phyloP scores from a whole-genome alignment of 2,888 invertebrate species.

The Salpingus planirostris region DNA sequence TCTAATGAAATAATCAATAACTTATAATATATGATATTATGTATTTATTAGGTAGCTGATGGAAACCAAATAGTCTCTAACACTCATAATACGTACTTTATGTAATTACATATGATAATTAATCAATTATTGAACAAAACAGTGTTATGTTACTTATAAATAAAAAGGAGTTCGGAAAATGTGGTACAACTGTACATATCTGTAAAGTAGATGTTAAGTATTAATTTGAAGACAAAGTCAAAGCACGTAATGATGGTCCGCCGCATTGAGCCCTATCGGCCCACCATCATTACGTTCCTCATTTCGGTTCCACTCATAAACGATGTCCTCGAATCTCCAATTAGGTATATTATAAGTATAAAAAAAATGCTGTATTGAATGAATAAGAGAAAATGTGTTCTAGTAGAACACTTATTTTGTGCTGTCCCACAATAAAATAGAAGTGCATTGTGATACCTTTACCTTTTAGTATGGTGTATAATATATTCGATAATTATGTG shows the following conservation, averaged over 20 bases:
- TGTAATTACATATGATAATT: too few relatives aligned
- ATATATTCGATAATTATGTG: background rate
- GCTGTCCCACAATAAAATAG: constrained; percentile 11
- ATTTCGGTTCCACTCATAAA: too few relatives aligned
- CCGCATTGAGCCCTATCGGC: constrained; percentile 23
- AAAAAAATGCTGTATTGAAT: background rate
- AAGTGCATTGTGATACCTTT: constrained; percentile 15
- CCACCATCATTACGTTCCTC: constrained; percentile 8
- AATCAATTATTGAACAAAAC: constrained; percentile 1
- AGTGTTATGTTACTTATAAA: constrained; percentile 8
- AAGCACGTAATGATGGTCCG: constrained; percentile 13
- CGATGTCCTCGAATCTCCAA: background rate
- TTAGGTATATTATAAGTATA: background rate
- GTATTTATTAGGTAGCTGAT: too few relatives aligned
- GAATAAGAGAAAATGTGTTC: background rate
- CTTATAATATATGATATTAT: too few relatives aligned
- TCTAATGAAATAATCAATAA: too few relatives aligned
- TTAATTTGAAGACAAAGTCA: constrained; percentile 1
- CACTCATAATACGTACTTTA: constrained; percentile 3
- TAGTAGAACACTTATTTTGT: constrained; percentile 1
- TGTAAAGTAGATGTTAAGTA: constrained; percentile 9
- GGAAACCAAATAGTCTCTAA: constrained; percentile 5
- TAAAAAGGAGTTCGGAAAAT: constrained; percentile 14
- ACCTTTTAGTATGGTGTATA: constrained; percentile 3
- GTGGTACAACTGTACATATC: constrained; percentile 18